Evolutionary conservation across 2,113 vertebrate genomes (phyloP).

Genomic region (Phalacrocorax carbo): DNA sequence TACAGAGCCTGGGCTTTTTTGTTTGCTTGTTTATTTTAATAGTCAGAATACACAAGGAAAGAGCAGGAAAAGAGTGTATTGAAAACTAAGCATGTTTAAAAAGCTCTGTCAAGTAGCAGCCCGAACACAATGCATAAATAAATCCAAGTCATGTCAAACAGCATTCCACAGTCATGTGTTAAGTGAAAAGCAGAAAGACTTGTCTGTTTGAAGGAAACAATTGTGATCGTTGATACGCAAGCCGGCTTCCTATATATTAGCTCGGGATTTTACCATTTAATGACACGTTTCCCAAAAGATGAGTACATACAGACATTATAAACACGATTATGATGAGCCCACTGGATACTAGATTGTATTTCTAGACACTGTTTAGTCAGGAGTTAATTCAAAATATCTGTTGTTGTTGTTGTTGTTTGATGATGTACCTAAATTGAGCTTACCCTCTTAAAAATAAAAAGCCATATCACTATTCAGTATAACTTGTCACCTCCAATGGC

Average conservation of each 20-base stretch:
- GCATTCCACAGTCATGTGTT: constrained; percentile 62
- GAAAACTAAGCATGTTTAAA: not conserved
- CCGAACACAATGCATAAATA: constrained; percentile 27
- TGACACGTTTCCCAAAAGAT: not conserved
- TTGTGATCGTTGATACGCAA: constrained; percentile 5
- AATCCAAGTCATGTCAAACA: constrained; percentile 47
- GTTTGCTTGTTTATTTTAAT: not conserved
- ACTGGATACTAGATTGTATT: not conserved
- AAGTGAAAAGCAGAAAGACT: constrained; percentile 53
- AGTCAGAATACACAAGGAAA: not conserved
- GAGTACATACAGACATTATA: not conserved
- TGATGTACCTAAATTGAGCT: not conserved
- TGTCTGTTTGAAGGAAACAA: constrained; percentile 45
- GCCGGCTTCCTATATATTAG: constrained; percentile 25
- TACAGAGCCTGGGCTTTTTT: not conserved
- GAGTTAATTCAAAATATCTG: not conserved
- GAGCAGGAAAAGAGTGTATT: not conserved
- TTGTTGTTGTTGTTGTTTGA: not conserved
- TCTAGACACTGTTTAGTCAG: not conserved
- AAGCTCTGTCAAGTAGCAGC: not conserved
- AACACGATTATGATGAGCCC: not conserved
- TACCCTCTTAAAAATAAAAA: not conserved
- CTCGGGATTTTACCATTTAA: constrained; percentile 37
- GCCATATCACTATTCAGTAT: not conserved
- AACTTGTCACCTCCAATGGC: not conserved